Evolutionary conservation across 2,797 vertebrate species (phyloP), one percentile per base, ranked within the genome.

Genomic region (Bradypodion pumilum): DNA sequence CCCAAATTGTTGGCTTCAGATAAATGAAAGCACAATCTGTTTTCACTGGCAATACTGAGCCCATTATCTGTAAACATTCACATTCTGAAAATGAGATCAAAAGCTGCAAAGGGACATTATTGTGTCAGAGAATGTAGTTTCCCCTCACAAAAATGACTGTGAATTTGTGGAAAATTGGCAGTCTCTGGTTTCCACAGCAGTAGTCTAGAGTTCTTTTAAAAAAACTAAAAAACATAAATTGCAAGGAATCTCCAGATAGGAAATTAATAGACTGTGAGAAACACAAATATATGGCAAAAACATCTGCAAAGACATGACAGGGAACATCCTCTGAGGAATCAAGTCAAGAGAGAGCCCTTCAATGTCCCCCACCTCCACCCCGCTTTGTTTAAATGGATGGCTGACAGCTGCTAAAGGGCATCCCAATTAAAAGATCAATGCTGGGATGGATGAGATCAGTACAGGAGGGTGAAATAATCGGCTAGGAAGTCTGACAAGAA

Each of bases 1-100:
- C 85, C 88, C 74, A 90, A 91, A 91, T 84, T 90, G 83, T 91
- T 92, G 91, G 89, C 88, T 90, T 88, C 60, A 87, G 87, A 92
- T 85, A 84, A 91, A 73, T 87, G 90, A 90, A 92, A 92, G 86
- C 87, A 88, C 91, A 92, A 90, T 85, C 88, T 88, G 80, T 70
- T 94, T 91, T 90, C 91, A 90, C 88, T 92, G 85, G 87, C 66
- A n/a, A 89, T 82, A 74, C 69, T 87, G 80, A 89, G 83, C 70
- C 69, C 73, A 80, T 91, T 92, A 87, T 88, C 91, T 91, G 81
- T 23, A 74, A 92, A 89, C 63, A 87, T 85, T 74, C 6, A 2
- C 1, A 21, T 85, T 93, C 90, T 5, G 49, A 80, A 90, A 93
- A 89, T 35, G 79, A 88, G 76, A 89, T 59, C 42, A 84, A 88